Conservation (phyloP, 1,140 invertebrate genomes). For the Phymorhynchus buccinoides region DNA sequence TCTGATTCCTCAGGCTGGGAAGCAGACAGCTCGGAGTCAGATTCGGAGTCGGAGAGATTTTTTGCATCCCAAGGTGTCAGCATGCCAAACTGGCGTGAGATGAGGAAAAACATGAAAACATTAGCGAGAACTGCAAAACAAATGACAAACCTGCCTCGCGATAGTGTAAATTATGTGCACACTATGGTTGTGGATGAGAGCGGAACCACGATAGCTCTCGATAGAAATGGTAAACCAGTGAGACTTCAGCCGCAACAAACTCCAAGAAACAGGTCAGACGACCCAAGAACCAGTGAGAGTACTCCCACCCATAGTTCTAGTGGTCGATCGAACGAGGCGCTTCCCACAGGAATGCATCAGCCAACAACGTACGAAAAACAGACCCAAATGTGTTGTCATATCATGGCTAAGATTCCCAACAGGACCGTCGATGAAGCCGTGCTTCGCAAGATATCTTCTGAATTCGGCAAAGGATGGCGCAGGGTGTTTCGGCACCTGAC, state of each 20-base stretch:
- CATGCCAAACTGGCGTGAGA: neutral
- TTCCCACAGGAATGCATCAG: neutral
- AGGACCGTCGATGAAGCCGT: neutral
- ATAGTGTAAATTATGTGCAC: neutral
- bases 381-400: neutral
- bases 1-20: neutral
- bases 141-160: neutral
- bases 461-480: slow-evolving; percentile 19
- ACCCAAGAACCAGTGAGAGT: neutral
- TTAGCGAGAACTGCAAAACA: neutral
- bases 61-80: neutral
- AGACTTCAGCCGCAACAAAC: neutral
- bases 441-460: neutral
- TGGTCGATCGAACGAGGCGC: neutral
- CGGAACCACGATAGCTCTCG: neutral
- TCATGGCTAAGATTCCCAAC: neutral
- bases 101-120: neutral
- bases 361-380: neutral
- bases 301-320: too few species aligned
- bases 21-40: neutral
- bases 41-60: neutral
- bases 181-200: neutral
- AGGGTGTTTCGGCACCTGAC: slow-evolving; percentile 15
- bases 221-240: neutral
- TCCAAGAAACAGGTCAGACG: neutral